Percentiles rank a stretch among this genome's conserved stretches.
Evolutionary conservation across 2,113 vertebrate genomes (phyloP).

Genomic region (Arizona elegans): DNA sequence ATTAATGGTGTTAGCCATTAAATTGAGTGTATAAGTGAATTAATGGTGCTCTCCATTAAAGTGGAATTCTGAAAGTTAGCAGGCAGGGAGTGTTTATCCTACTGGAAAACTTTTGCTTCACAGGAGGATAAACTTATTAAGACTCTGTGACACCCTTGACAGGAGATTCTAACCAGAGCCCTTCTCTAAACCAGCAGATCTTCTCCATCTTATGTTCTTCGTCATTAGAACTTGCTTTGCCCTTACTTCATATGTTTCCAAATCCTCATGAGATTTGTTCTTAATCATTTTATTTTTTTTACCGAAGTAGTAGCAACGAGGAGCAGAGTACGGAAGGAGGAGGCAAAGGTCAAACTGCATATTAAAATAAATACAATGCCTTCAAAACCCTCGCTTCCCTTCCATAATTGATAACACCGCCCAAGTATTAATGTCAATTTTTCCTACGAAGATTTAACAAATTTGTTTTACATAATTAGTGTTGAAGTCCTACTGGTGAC

Average conservation of each 20-base stretch:
- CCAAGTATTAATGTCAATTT: not conserved
- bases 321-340: not conserved
- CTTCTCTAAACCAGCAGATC: constrained; percentile 7
- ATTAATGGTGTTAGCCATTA: constrained; percentile 23
- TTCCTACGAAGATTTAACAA: not conserved
- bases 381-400: not conserved
- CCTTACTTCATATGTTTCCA: not conserved
- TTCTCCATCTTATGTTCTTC: not conserved
- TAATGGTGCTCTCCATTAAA: constrained; percentile 33
- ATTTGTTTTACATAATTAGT: not conserved
- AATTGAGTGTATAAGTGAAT: constrained; percentile 37
- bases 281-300: not conserved
- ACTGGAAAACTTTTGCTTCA: constrained; percentile 31
- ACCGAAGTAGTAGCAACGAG: not conserved
- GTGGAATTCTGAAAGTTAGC: constrained; percentile 18
- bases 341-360: not conserved
- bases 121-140: constrained; percentile 16
- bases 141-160: not conserved
- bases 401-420: not conserved
- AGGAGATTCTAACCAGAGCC: constrained; percentile 29
- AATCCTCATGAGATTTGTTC: not conserved
- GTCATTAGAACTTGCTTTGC: not conserved
- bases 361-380: not conserved
- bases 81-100: constrained; percentile 19
- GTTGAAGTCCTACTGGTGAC: not conserved